These are phyloP conservation scores for Toxonevra muliebris DNA, from an alignment of 2,888 invertebrate genomes.

Conservation along the genomic window DNA sequence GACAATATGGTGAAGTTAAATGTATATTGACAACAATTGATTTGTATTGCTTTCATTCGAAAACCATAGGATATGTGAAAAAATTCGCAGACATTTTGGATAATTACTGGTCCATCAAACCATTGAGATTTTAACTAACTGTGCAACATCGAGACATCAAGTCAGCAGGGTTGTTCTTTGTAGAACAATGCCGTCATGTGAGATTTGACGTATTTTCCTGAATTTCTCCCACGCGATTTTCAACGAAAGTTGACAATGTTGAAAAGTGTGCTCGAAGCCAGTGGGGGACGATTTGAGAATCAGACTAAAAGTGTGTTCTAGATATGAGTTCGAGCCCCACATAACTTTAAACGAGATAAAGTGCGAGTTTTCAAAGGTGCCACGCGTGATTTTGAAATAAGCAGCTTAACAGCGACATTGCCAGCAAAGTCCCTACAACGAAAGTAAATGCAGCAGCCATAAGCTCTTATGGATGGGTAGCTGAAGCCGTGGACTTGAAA, in stretches of 20 bases:
- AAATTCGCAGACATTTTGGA: conserved; percentile 12
- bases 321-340: conserved; percentile 25
- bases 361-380: conserved; percentile 35
- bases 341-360: conserved; percentile 36
- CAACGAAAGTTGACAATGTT: conserved; percentile 32
- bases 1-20: conserved; percentile 2
- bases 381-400: conserved; percentile 36
- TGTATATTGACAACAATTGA: neutral
- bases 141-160: conserved; percentile 27
- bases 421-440: conserved; percentile 16
- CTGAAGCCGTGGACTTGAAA: neutral
- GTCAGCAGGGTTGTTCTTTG: conserved; percentile 38
- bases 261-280: conserved; percentile 34
- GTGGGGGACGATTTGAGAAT: conserved; percentile 34
- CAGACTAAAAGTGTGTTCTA: conserved; percentile 26
- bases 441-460: conserved; percentile 7
- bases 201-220: conserved; percentile 21
- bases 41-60: neutral
- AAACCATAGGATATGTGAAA: conserved; percentile 22
- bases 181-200: conserved; percentile 34
- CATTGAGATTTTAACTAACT: conserved; percentile 22
- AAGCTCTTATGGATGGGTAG: neutral
- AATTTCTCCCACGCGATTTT: conserved; percentile 36
- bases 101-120: conserved; percentile 24
- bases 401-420: conserved; percentile 16